Percentiles rank a stretch among this genome's conserved stretches.
Evolutionary conservation across 2,113 vertebrate species (phyloP).

Genomic region (Shinisaurus crocodilurus): DNA sequence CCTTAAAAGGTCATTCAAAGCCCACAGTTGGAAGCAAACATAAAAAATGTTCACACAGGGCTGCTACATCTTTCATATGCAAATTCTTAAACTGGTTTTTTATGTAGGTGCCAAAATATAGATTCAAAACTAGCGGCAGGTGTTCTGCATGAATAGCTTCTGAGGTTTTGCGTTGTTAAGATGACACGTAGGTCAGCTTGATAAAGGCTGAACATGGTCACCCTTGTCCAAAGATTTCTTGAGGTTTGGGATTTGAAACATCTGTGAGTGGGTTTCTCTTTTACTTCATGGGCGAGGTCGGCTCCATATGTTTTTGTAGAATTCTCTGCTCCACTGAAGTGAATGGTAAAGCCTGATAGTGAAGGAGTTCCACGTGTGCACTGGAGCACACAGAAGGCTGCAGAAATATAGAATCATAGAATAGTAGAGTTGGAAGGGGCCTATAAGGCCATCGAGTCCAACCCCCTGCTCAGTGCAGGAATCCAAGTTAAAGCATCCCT

Average conservation of each 20-base stretch:
- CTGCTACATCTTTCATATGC: conserved; percentile 25
- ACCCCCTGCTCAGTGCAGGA: too few species aligned
- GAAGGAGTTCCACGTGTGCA: not conserved
- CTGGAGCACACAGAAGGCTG: not conserved
- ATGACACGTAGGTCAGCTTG: not conserved
- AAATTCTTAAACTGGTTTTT: conserved; percentile 7
- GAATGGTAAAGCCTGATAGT: not conserved
- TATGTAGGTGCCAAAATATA: not conserved
- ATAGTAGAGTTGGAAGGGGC: too few species aligned
- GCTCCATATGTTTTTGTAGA: not conserved
- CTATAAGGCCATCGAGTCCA: too few species aligned
- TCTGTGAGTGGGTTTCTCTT: not conserved
- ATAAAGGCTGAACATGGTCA: not conserved
- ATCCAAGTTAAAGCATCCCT: too few species aligned
- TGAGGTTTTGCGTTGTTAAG: not conserved
- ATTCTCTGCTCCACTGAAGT: not conserved
- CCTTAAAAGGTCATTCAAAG: not conserved
- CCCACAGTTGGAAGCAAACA: not conserved
- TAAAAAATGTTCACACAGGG: conserved; percentile 20
- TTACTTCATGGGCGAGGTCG: too few species aligned
- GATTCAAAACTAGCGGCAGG: not conserved
- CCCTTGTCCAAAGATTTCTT: not conserved
- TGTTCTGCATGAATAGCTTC: not conserved
- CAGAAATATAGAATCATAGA: too few species aligned
- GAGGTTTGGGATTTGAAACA: not conserved